Conservation (phyloP, 2,113 vertebrate species). For the Perca flavescens region DNA sequence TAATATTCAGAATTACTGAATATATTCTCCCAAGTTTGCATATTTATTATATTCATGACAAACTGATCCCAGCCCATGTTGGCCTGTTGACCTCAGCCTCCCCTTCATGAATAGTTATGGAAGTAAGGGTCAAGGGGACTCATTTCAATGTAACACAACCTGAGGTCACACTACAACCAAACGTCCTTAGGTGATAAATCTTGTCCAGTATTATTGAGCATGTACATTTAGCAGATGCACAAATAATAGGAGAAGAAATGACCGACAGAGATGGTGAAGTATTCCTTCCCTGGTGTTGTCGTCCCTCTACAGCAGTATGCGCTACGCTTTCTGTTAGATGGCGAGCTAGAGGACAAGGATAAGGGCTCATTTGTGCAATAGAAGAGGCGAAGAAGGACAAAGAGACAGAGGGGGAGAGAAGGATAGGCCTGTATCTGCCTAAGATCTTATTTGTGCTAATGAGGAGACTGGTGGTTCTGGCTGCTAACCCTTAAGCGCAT, state of each 20-base stretch:
- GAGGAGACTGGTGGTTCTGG: conserved; percentile 65
- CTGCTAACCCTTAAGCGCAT: conserved; percentile 65
- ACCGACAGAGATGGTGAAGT: neutral
- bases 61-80: conserved; percentile 17
- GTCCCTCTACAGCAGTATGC: conserved; percentile 3
- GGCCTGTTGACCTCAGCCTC: conserved; percentile 26
- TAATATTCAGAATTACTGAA: conserved; percentile 6
- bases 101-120: conserved; percentile 51
- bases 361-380: conserved; percentile 61
- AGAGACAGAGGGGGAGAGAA: conserved; percentile 36
- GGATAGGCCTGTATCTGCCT: conserved; percentile 62
- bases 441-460: conserved; percentile 71
- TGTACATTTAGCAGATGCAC: conserved; percentile 2
- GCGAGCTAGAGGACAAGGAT: conserved; percentile 56
- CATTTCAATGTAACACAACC: conserved; percentile 24
- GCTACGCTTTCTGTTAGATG: conserved; percentile 34
- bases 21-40: conserved; percentile 3
- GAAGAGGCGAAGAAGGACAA: conserved; percentile 47
- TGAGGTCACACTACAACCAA: conserved; percentile 35
- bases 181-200: conserved; percentile 7
- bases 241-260: neutral
- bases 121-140: neutral
- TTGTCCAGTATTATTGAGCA: neutral
- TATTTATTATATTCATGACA: conserved; percentile 21
- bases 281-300: neutral